Evolutionary conservation across 2,113 vertebrate species (phyloP).

Genomic region (Grus americana): DNA sequence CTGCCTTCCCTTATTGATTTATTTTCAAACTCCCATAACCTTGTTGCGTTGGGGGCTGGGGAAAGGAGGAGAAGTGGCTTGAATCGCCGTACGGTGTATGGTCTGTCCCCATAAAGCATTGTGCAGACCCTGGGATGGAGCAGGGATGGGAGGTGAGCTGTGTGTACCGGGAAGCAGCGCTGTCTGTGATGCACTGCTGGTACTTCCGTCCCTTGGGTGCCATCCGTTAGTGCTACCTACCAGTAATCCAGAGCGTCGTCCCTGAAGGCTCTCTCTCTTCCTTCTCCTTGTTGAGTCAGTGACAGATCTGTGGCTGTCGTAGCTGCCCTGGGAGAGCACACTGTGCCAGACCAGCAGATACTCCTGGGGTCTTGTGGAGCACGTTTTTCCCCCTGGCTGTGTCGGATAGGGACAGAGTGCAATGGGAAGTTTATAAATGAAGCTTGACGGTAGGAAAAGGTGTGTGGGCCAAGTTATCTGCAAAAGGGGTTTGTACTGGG

Average conservation of each 20-base stretch:
- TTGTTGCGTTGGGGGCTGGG: not conserved
- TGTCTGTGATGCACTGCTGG: not conserved
- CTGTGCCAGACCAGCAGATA: not conserved
- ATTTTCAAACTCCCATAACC: not conserved
- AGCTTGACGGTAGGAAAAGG: not conserved
- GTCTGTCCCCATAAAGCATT: not conserved
- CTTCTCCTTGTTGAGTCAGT: not conserved
- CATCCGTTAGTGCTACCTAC: too few relatives aligned
- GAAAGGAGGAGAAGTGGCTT: not conserved
- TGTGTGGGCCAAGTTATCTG: not conserved
- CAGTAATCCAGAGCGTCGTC: not conserved
- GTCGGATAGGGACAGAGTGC: not conserved
- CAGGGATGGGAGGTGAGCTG: not conserved
- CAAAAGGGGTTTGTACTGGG: not conserved
- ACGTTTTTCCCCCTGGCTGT: not conserved
- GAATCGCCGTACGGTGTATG: rapidly evolving
- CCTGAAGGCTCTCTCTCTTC: not conserved
- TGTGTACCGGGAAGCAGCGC: not conserved
- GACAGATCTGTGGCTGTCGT: not conserved
- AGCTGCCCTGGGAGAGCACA: rapidly evolving
- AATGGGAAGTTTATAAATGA: not conserved
- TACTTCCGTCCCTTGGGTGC: not conserved
- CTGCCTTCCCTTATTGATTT: not conserved
- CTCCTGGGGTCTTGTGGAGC: not conserved
- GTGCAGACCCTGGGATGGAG: not conserved